These are phyloP conservation scores for Helleia helle DNA, from an alignment of 2,888 invertebrate genomes.

Conservation along the genomic window DNA sequence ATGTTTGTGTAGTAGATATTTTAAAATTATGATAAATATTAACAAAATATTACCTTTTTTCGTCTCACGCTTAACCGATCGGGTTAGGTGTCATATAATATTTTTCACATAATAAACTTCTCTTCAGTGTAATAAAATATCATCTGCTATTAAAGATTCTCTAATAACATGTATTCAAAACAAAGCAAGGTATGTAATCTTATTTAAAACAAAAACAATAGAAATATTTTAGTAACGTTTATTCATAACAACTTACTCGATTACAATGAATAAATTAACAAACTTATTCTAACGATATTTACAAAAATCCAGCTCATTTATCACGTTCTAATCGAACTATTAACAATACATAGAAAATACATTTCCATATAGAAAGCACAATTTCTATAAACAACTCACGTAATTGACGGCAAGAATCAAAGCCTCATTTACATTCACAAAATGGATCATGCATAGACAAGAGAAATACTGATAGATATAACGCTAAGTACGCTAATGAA, in stretches of 20 bases:
- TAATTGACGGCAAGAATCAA: constrained; percentile 26
- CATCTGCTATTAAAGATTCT: too few species aligned
- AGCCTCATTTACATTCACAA: constrained; percentile 32
- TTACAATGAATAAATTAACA: constrained; percentile 32
- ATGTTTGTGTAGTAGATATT: too few species aligned
- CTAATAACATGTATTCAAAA: too few species aligned
- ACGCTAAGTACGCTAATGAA: too few species aligned
- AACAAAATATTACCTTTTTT: too few species aligned
- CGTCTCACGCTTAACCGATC: too few species aligned
- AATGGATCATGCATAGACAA: constrained; percentile 12
- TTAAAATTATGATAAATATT: too few species aligned
- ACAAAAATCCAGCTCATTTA: constrained; percentile 56
- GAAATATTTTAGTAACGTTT: constrained; percentile 16
- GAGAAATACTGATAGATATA: background rate
- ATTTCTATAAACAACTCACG: constrained; percentile 31
- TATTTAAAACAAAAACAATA: constrained; percentile 15
- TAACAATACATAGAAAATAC: constrained; percentile 11
- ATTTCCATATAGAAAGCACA: constrained; percentile 47
- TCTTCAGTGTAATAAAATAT: too few species aligned
- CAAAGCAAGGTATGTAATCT: too few species aligned
- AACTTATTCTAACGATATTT: constrained; percentile 44
- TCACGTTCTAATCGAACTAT: background rate
- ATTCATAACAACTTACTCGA: constrained; percentile 34
- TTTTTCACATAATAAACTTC: too few species aligned
- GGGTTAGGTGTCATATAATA: too few species aligned